phyloP scores from a whole-genome alignment of 1,140 invertebrate species.

The Antheraea pernyi region DNA sequence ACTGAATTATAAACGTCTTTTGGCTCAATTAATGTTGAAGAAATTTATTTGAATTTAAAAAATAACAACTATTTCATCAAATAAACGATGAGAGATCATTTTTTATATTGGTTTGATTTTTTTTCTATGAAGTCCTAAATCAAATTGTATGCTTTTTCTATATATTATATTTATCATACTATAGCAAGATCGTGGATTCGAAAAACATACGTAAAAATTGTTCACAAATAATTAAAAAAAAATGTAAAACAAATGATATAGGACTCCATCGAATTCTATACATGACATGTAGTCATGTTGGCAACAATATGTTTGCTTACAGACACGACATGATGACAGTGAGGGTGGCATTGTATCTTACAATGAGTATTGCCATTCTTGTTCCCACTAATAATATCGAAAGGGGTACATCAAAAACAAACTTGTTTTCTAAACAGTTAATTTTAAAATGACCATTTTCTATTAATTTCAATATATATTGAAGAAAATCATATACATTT shows the following conservation, averaged over 20 bases:
- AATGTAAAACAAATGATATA: background rate
- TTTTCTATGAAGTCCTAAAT: background rate
- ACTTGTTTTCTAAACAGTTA: conserved; percentile 3
- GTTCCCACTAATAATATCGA: background rate
- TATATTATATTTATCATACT: too few relatives aligned
- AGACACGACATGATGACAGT: conserved; percentile 38
- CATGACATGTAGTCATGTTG: background rate
- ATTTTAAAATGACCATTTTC: background rate
- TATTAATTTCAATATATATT: too few relatives aligned
- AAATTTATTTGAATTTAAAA: too few relatives aligned
- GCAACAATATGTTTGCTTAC: background rate
- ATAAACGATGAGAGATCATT: background rate
- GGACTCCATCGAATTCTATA: background rate
- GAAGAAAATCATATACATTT: too few relatives aligned
- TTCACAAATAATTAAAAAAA: too few relatives aligned
- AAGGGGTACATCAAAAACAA: background rate
- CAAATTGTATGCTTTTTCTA: too few relatives aligned
- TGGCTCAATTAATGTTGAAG: too few relatives aligned
- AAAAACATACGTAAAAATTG: too few relatives aligned
- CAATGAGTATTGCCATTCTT: conserved; percentile 66
- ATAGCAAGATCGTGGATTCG: too few relatives aligned
- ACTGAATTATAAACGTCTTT: background rate
- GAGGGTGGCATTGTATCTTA: conserved; percentile 47
- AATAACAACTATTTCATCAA: background rate
- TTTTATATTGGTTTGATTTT: background rate